Evolutionary conservation across 2,113 vertebrate species (phyloP), one percentile per base, ranked within the genome.

Genomic region (Brachirus orientalis): DNA sequence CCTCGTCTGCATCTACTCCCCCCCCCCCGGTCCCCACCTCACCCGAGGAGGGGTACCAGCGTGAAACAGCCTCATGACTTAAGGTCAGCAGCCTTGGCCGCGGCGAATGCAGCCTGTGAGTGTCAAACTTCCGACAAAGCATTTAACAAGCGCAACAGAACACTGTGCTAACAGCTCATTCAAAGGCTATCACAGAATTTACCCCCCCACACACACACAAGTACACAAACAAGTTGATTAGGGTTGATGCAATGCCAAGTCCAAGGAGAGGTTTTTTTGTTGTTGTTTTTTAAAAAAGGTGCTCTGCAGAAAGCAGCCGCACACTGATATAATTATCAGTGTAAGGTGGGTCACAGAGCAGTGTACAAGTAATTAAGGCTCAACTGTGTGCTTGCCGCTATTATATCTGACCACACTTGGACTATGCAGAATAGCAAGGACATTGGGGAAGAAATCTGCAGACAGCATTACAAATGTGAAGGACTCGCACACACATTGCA

Each of bases 81-180:
- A 69, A 83, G 86, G 72, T 80, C 78, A 75, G 74, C 48, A 36
- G 50, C 54, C 33, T 79, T 40, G 64, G 50, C 51, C 18, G 78
- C 46, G 43, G 60, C 36, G 75, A 81, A 79, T 66, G 74, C 78
- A 74, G 81, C 82, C 72, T 22, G 46, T 64, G 75, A 80, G 82
- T 72, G 82, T 86, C 79, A 78, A 85, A 86, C 81, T 86, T 88
- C 67, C 79, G 82, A 85, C 81, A 83, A 86, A 86, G 85, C 84
- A 77, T 84, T 91, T 86, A 87, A 85, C 84, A 87, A 89, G 84
- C 83, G 76, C 84, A 69, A 75, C 79, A 77, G 80, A 59, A 77
- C 72, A 46, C 65, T 48, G 72, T 36, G 58, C 75, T 86, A 79
- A 84, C 78, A 80, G 79, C 79, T 85, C 63, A 40, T 69, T 84